Base-by-base conservation (phyloP, 1,140 invertebrate genomes). In the Thereuonema tuberculata region DNA sequence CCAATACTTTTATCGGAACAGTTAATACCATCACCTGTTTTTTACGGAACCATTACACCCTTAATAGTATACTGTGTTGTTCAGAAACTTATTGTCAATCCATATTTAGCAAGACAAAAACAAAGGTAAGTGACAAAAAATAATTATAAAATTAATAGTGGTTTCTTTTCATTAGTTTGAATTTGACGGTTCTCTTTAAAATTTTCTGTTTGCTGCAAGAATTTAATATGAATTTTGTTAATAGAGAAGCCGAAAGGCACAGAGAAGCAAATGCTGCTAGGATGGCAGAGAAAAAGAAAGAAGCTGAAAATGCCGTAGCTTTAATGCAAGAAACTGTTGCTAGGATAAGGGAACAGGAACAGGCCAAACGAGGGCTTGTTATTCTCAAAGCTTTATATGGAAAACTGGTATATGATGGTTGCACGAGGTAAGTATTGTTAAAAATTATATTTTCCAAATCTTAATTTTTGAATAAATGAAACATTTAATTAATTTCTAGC, bases 1-100 rank as follows among this genome's bases (percentile, higher is more conserved):
- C 91, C 93, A 0, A 88, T 97, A 65, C 85, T 91, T 67, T 71
- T 98, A 20, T 90, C 89, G 63, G 90, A 97, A 66, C 88, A 93
- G 68, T 77, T 97, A 2, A 75, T 91, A 61, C 88, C 92, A 1
- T 84, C 85, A 21, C 87, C 93, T 0, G 77, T 97, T 27, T 90
- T 98, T 71, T 98, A 98, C 70, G 93, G 91, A 1, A 93, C 93
- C 0, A 75, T 93, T 0, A 80, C 86, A 1, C 94, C 94, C 0
- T 50, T 94, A 1, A 74, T 93, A 43, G 80, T 82, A 0, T 93
- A 85, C 81, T 77, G 85, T 23, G 69, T 89, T 0, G 73, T 92
- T 0, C 93, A 93, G 71, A 89, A 87, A 65, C 76, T 92, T 1
- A 76, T 97, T 2, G 80, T 98, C 17, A 87, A 94, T 66, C 93